Percentiles rank a stretch among this genome's conserved stretches.
Evolutionary conservation across 2,888 invertebrate species (phyloP).

Genomic region (Lottia gigantea): DNA sequence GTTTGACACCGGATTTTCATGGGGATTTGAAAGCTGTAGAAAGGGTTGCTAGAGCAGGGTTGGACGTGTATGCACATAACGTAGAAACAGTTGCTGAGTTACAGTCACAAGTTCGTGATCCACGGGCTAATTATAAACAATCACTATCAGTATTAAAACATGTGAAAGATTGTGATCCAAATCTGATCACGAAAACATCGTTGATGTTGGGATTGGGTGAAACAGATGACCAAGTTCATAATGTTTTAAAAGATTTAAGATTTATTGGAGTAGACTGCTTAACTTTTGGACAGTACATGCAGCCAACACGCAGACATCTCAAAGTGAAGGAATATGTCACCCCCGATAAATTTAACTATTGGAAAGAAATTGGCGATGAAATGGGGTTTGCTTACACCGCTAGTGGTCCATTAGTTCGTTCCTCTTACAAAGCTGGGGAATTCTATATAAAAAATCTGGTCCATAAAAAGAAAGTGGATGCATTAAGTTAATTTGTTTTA

Average conservation of each 20-base stretch:
- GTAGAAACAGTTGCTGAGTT: conserved; percentile 94
- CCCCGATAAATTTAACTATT: conserved; percentile 88
- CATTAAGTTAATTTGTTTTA: neutral
- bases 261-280: conserved; percentile 88
- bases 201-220: conserved; percentile 92
- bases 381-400: conserved; percentile 96
- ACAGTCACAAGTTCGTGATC: conserved; percentile 87
- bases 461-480: conserved; percentile 22
- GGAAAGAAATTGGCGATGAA: conserved; percentile 84
- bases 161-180: conserved; percentile 83
- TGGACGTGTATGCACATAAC: conserved; percentile 98
- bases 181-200: conserved; percentile 94
- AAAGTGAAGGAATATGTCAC: conserved; percentile 96
- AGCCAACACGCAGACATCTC: conserved; percentile 95
- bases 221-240: conserved; percentile 73
- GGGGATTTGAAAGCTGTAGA: conserved; percentile 82
- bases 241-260: conserved; percentile 87
- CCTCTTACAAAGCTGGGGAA: conserved; percentile 94
- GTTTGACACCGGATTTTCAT: conserved; percentile 95
- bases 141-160: conserved; percentile 84
- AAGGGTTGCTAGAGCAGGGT: conserved; percentile 81
- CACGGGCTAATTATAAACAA: conserved; percentile 90
- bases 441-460: conserved; percentile 47
- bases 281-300: conserved; percentile 99
- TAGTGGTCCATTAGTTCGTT: conserved; percentile 95